Evolutionary conservation across 2,113 vertebrate species (phyloP).

Genomic region (Alouatta palliata): DNA sequence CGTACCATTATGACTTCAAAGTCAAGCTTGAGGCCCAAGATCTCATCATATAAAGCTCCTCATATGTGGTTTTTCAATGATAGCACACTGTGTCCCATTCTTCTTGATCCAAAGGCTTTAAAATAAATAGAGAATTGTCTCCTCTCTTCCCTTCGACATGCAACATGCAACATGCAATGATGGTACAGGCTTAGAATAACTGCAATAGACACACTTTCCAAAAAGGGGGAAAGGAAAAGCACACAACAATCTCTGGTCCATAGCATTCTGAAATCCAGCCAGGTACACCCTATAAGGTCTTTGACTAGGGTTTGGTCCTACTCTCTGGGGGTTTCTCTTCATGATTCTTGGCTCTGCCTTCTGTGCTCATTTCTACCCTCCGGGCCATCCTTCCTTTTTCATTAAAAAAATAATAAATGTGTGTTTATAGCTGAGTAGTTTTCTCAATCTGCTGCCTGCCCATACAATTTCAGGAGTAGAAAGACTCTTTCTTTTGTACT

Average conservation of each 20-base stretch:
- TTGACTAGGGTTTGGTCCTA: not conserved
- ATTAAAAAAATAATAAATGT: not conserved
- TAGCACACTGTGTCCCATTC: not conserved
- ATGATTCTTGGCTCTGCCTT: not conserved
- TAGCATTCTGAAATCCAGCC: not conserved
- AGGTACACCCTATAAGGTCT: not conserved
- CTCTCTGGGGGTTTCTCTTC: not conserved
- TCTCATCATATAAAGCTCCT: not conserved
- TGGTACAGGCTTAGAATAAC: not conserved
- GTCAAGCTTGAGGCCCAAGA: not conserved
- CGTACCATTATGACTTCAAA: not conserved
- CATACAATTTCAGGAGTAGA: not conserved
- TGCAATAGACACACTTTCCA: not conserved
- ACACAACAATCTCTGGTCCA: not conserved
- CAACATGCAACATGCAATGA: no score
- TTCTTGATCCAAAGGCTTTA: not conserved
- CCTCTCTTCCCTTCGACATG: no score
- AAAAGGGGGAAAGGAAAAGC: not conserved
- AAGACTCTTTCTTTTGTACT: not conserved
- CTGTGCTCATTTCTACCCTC: not conserved
- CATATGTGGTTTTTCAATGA: not conserved
- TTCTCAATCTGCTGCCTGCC: not conserved
- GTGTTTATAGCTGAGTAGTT: not conserved
- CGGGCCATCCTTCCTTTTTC: not conserved
- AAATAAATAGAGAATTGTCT: not conserved